phyloP scores from a whole-genome alignment of 2,113 vertebrate genomes.

The Corythoichthys haematopterus region DNA sequence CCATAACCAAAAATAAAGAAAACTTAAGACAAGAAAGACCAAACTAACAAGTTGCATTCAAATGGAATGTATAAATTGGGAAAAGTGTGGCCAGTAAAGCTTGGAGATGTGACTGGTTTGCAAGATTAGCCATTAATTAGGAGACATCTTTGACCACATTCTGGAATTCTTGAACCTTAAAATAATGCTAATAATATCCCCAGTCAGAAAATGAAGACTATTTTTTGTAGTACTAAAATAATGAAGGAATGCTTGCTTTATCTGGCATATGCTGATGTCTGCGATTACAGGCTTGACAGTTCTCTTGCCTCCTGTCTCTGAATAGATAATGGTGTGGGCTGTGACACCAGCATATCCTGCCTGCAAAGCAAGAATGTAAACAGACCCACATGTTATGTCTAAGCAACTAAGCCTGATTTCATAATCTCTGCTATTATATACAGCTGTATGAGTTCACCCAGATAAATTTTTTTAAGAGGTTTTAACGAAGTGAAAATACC shows the following conservation, averaged over 20 bases:
- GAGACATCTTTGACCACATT: slow-evolving; percentile 30
- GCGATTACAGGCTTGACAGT: slow-evolving; percentile 25
- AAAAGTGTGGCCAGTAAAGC: too few species aligned
- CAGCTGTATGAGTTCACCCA: slow-evolving; percentile 6
- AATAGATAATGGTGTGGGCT: slow-evolving; percentile 51
- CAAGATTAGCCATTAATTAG: slow-evolving; percentile 3
- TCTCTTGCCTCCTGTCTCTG: slow-evolving; percentile 36
- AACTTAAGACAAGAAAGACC: too few species aligned
- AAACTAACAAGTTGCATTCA: too few species aligned
- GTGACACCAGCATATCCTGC: slow-evolving; percentile 61
- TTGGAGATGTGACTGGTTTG: too few species aligned
- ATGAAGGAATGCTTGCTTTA: slow-evolving; percentile 34
- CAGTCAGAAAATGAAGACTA: slow-evolving; percentile 27
- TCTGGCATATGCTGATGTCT: slow-evolving; percentile 54
- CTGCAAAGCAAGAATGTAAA: slow-evolving; percentile 75
- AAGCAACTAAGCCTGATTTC: slow-evolving; percentile 57
- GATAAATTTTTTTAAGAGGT: too few species aligned
- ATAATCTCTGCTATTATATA: slow-evolving; percentile 45
- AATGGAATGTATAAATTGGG: too few species aligned
- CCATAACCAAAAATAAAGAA: too few species aligned
- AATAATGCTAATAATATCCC: slow-evolving; percentile 40
- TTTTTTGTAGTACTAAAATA: slow-evolving; percentile 53
- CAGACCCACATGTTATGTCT: slow-evolving; percentile 77
- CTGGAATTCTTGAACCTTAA: slow-evolving; percentile 17
- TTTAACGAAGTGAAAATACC: too few species aligned